phyloP scores from a whole-genome alignment of 1,140 invertebrate genomes.

The Lerema accius region DNA sequence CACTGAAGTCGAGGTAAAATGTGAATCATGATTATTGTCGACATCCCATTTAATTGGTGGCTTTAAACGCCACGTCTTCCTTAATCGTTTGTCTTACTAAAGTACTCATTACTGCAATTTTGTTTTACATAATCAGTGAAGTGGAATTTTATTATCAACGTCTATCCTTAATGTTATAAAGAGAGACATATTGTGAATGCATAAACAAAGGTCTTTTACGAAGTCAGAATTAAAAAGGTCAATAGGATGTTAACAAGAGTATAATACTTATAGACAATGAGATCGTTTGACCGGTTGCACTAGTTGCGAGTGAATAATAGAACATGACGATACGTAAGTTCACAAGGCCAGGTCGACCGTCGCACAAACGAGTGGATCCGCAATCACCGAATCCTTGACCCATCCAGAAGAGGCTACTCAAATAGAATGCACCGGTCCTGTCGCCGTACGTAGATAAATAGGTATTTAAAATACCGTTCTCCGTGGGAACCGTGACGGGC shows the following conservation, averaged over 20 bases:
- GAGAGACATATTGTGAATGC: neutral
- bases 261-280: constrained; percentile 20
- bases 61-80: constrained; percentile 58
- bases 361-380: constrained; percentile 61
- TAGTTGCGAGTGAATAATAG: constrained; percentile 53
- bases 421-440: constrained; percentile 75
- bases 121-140: constrained; percentile 7
- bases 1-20: constrained; percentile 49
- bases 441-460: constrained; percentile 78
- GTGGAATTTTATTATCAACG: neutral
- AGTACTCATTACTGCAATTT: constrained; percentile 3
- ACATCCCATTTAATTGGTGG: constrained; percentile 60
- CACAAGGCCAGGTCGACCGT: constrained; percentile 69
- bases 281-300: constrained; percentile 28
- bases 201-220: constrained; percentile 18
- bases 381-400: constrained; percentile 80
- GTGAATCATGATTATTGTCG: constrained; percentile 59
- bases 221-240: constrained; percentile 24
- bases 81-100: constrained; percentile 43
- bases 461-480: constrained; percentile 78
- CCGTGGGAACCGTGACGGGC: constrained; percentile 78
- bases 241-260: constrained; percentile 30
- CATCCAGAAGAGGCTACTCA: constrained; percentile 81
- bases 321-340: constrained; percentile 54
- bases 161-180: constrained; percentile 4